Percentiles rank a stretch among this genome's conserved stretches.
phyloP scores from a whole-genome alignment of 1,140 invertebrate species.

The Ips typographus region DNA sequence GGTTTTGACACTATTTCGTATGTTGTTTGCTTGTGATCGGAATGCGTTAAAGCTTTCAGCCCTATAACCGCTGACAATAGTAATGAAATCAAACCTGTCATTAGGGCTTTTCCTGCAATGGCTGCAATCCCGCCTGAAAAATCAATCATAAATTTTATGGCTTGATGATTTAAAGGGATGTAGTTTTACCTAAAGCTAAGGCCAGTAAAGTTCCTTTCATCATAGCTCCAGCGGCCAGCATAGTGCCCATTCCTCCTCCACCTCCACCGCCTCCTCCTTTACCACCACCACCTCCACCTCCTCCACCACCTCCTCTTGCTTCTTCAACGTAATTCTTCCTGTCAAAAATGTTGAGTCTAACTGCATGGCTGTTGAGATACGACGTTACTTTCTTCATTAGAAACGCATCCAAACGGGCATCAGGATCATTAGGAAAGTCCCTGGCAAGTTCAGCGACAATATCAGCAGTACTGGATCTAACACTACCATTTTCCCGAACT shows the following conservation, averaged over 20 bases:
- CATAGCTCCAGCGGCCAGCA: slow-evolving; percentile 62
- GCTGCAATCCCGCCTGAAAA: slow-evolving; percentile 67
- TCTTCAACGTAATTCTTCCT: slow-evolving; percentile 58
- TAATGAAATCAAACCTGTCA: slow-evolving; percentile 78
- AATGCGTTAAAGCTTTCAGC: slow-evolving; percentile 67
- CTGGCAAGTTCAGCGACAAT: slow-evolving; percentile 71
- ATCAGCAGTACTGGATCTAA: slow-evolving; percentile 61
- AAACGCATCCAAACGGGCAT: slow-evolving; percentile 73
- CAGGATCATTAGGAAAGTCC: slow-evolving; percentile 72
- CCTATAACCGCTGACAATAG: slow-evolving; percentile 76
- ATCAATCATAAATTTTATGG: too few species aligned
- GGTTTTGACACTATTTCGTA: slow-evolving; percentile 84
- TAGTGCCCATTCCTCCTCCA: slow-evolving; percentile 58
- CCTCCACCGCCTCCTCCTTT: slow-evolving; percentile 58
- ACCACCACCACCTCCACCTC: slow-evolving; percentile 54
- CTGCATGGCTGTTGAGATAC: slow-evolving; percentile 71
- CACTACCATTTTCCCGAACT: slow-evolving; percentile 64
- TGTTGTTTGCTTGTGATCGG: slow-evolving; percentile 72
- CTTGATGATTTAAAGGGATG: too few species aligned
- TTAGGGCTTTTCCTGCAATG: slow-evolving; percentile 78
- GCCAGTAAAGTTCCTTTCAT: slow-evolving; percentile 75
- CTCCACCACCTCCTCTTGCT: slow-evolving; percentile 53
- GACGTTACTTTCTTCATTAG: slow-evolving; percentile 69
- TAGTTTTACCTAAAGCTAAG: slow-evolving; percentile 54
- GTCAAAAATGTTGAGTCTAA: slow-evolving; percentile 72